Base-by-base conservation (phyloP, 2,113 vertebrate species). In the Barbus barbus region DNA sequence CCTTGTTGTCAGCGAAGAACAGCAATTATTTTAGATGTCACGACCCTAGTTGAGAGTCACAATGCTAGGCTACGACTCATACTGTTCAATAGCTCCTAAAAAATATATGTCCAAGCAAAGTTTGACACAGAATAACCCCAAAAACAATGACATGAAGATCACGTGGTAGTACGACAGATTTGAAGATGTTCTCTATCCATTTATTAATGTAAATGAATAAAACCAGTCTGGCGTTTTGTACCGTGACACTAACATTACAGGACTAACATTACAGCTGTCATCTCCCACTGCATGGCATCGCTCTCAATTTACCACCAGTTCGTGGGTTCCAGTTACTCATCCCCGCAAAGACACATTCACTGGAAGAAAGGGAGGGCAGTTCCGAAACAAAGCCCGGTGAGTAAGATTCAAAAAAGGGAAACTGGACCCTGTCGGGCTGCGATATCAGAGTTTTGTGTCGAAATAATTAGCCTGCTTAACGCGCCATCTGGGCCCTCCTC, bases 401-500 rank as follows among this genome's bases (percentile, higher is more conserved):
- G 87, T 85, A 88, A 88, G 93, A 95, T 93, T 93, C 94, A 94
- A 96, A 94, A 93, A 92, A 93, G 93, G 95, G 96, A 96, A 96
- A 97, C 94, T 94, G 94, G 94, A 95, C 96, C 96, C 96, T 71
- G 92, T 93, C 93, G 95, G 94, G 93, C 94, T 90, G 94, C 95
- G 95, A 95, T 96, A 97, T 97, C 95, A 96, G 96, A 97, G 95
- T 97, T 98, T 97, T 98, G 97, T 97, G 97, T 97, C 94, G 95
- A 97, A 97, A 97, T 98, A 99, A 99, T 99, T 97, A 97, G 95
- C 92, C 94, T 95, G 97, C 96, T 98, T 97, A 98, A 97, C 95
- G 95, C 92, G 95, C 96, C 98, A 99, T 99, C 98, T 99, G 97
- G 96, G 96, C 96, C 95, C 94, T 85, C 96, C 94, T 94, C 94